phyloP scores from a whole-genome alignment of 2,113 vertebrate genomes.

The Burhinus bistriatus region DNA sequence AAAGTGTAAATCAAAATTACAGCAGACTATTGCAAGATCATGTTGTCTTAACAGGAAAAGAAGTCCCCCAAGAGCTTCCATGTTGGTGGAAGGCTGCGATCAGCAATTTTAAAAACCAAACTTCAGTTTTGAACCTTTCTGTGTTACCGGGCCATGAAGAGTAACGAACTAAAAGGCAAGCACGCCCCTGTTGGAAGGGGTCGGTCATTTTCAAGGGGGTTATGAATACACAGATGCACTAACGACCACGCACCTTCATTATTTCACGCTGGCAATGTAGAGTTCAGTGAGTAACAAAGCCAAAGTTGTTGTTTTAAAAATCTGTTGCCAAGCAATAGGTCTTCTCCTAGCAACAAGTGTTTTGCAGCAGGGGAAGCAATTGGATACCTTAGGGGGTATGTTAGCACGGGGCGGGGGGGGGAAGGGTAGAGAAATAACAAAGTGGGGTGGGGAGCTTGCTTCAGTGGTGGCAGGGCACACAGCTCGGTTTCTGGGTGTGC shows the following conservation, averaged over 20 bases:
- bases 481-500: neutral
- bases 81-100: neutral
- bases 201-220: neutral
- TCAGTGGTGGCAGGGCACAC: fast-evolving
- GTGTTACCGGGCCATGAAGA: neutral
- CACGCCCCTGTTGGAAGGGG: neutral
- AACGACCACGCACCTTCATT: neutral
- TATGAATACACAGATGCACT: neutral
- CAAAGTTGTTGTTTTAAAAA: slow-evolving; percentile 47
- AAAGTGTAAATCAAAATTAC: neutral
- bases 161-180: neutral
- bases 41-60: neutral
- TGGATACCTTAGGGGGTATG: slow-evolving; percentile 1
- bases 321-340: slow-evolving; percentile 49
- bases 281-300: slow-evolving; percentile 37
- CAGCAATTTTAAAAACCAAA: neutral
- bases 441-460: neutral
- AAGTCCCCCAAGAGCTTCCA: neutral
- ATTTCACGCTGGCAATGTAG: neutral
- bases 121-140: neutral
- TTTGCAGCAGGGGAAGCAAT: slow-evolving; percentile 35
- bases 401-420: neutral
- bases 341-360: slow-evolving; percentile 61
- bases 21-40: neutral
- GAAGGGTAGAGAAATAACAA: neutral